phyloP scores from a whole-genome alignment of 2,888 invertebrate genomes.

The Heliconius erato region DNA sequence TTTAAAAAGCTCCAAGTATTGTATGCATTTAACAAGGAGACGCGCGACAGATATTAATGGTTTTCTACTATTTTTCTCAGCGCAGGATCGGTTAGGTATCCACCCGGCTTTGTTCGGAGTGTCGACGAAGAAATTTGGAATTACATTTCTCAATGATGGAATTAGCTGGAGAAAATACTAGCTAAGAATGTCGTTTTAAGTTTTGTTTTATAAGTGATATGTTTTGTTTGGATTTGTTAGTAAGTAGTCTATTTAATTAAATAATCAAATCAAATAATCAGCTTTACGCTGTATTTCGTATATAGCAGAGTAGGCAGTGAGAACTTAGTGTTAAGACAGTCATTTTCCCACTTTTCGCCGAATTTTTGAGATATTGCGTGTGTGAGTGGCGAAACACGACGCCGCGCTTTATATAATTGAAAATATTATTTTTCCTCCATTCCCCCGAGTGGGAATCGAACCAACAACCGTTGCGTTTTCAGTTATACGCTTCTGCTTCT shows the following conservation, averaged over 20 bases:
- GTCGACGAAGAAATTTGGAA: conserved; percentile 54
- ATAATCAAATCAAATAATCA: not conserved
- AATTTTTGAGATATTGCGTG: too few species aligned
- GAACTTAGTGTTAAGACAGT: too few species aligned
- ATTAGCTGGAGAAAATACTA: conserved; percentile 35
- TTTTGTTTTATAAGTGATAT: not conserved
- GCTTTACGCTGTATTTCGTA: too few species aligned
- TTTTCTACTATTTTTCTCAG: conserved; percentile 84
- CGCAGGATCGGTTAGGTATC: conserved; percentile 81
- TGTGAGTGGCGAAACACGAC: too few species aligned
- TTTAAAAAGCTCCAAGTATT: conserved; percentile 85
- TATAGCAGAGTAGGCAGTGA: too few species aligned
- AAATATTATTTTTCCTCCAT: too few species aligned
- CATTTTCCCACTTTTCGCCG: too few species aligned
- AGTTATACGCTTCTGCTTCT: too few species aligned
- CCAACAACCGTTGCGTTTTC: too few species aligned
- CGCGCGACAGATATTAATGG: conserved; percentile 84
- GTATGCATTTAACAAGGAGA: conserved; percentile 86
- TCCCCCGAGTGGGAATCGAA: too few species aligned
- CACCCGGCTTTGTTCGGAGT: conserved; percentile 73
- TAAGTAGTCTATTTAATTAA: not conserved
- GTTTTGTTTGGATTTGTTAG: not conserved
- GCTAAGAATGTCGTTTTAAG: not conserved
- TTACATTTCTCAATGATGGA: conserved; percentile 45
- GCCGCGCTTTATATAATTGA: too few species aligned